phyloP scores from a whole-genome alignment of 2,113 vertebrate genomes.

The Chloroceryle aenea region DNA sequence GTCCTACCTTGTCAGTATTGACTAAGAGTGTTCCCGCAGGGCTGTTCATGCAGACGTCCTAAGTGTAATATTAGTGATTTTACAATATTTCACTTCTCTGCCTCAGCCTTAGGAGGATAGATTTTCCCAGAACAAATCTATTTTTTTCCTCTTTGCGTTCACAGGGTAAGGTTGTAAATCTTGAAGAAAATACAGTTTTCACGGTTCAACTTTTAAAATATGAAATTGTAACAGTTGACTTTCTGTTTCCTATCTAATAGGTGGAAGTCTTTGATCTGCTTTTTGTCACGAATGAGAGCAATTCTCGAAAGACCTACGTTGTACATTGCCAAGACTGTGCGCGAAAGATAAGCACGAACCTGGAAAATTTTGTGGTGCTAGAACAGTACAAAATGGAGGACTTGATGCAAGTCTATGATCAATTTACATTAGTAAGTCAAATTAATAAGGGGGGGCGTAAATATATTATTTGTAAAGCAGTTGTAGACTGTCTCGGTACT shows the following conservation, averaged over 20 bases:
- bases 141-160: neutral
- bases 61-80: neutral
- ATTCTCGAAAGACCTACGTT: constrained; percentile 90
- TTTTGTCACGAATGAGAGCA: constrained; percentile 96
- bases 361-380: constrained; percentile 97
- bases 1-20: neutral
- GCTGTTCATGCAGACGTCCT: neutral
- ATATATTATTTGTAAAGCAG: constrained; percentile 67
- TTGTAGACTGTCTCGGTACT: constrained; percentile 56
- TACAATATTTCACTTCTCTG: neutral
- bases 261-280: constrained; percentile 98
- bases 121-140: neutral
- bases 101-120: neutral
- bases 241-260: constrained; percentile 73
- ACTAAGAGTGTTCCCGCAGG: neutral
- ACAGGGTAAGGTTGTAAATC: neutral
- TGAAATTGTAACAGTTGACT: neutral
- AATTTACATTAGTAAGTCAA: constrained; percentile 97
- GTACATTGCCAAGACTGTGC: constrained; percentile 99
- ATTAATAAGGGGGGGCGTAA: constrained; percentile 72
- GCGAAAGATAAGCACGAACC: constrained; percentile 89
- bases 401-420: constrained; percentile 97
- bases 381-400: constrained; percentile 98
- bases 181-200: neutral
- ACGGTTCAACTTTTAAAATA: neutral